Evolutionary conservation across 1,140 invertebrate species (phyloP), one percentile per base, ranked within the genome.

Genomic region (Luehdorfia chinensis): DNA sequence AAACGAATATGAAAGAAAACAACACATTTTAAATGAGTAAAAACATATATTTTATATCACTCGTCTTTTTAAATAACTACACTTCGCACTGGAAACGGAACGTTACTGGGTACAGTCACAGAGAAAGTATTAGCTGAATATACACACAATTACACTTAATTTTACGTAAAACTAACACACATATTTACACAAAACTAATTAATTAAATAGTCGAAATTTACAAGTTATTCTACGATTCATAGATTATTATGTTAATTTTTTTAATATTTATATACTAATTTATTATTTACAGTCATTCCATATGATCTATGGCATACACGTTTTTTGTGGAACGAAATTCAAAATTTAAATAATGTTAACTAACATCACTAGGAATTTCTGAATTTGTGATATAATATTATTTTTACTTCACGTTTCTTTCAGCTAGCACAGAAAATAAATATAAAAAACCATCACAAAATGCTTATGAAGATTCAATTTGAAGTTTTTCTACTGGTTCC

Each of bases 21-120:
- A 64, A 63, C 49, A 48, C 39, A 47, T 34, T 44, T 41, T 75
- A 84, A 80, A 78, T 84, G 76, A 84, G 78, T 84, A 84, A 74
- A 84, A 84, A 84, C 78, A 84, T 84, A 84, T 84, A 84, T 80
- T 78, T 72, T 69, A 78, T 77, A 80, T 84, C 78, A 80, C 78
- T 84, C 75, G 71, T 60, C 50, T 45, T 70, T 55, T 62, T 58
- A 67, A 67, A 51, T 75, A 55, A 57, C 60, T 69, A 71, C 66
- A 68, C 33, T 58, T 57, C 31, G 49, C 45, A 54, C 45, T 39
- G 41, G 23, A 33, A 64, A 61, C 41, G 33, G 59, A 55, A 57
- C 37, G 18, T 51, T 46, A 55, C 45, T 48, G 55, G 48, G 50
- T 59, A 69, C 51, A 65, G 55, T 73, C 60, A 55, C 53, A 44